A percentile compares a stretch with the other conserved stretches of the same genome.
Conservation (phyloP, 1,140 invertebrate genomes). For the Panulirus ornatus region DNA sequence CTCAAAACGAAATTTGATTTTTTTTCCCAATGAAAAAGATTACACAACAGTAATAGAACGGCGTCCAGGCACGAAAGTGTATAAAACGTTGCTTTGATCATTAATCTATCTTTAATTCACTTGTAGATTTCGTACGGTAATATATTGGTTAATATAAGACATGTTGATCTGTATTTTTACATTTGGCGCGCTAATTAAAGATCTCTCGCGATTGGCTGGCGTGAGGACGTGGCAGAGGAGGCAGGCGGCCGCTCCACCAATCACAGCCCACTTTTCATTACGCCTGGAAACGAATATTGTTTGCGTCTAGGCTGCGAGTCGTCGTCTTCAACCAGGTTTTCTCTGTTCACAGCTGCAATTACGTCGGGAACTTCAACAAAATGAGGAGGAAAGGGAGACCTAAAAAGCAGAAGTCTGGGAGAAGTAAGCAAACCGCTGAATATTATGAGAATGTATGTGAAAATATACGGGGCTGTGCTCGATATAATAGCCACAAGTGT, state of each 20-base stretch:
- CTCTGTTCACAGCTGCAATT: conserved; percentile 33
- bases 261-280: conserved; percentile 14
- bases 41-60: background rate
- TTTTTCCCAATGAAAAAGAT: background rate
- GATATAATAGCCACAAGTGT: background rate
- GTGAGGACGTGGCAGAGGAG: background rate
- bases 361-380: conserved; percentile 60
- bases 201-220: background rate
- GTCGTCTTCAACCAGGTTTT: conserved; percentile 7
- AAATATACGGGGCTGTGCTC: background rate
- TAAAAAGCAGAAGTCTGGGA: conserved; percentile 47
- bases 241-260: background rate
- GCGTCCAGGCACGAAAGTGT: no score
- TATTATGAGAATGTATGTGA: background rate
- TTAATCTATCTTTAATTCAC: background rate
- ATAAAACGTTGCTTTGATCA: no score
- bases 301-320: conserved; percentile 53
- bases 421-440: background rate
- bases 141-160: background rate
- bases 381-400: conserved; percentile 46
- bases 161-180: background rate
- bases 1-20: background rate
- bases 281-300: conserved; percentile 21
- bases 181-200: background rate
- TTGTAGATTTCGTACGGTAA: background rate